Base-by-base conservation (phyloP, 2,888 invertebrate genomes). In the Cosmia trapezina region DNA sequence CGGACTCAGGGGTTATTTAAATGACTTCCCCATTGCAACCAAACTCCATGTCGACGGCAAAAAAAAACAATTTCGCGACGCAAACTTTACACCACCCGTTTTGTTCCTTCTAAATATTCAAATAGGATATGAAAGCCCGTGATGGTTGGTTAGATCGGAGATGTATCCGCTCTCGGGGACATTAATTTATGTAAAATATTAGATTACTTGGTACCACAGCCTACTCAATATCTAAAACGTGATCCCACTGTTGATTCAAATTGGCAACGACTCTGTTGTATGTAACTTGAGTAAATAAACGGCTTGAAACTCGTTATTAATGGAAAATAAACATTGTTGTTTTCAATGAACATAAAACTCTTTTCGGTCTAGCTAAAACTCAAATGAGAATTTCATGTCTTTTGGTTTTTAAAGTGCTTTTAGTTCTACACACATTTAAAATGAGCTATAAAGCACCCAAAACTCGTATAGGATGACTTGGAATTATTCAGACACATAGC, bases 171-270 rank as follows among this genome's bases (percentile, higher is more conserved):
- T 83, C 85, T 86, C 70, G 83, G 88, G 87, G 87, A 92, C 92
- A 90, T 92, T 94, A 94, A 94, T 94, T 94, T 93, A 93, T 93
- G 92, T 90, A 92, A 92, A 92, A 92, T 93, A 94, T 95, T 92
- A 91, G 89, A 93, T 94, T 94, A 94, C 94, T 89, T 84, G 85
- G 86, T 89, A 77, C 75, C 81, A 69, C 73, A 74, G 75, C 60
- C 75, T 76, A 91, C 91, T 90, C 92, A 89, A 93, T 94, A 93
- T 91, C 91, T 86, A 88, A 92, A 92, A 93, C 94, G 94, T 94
- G 94, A 94, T 91, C 90, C 89, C 88, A 92, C 90, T 94, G 91
- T 91, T 93, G 92, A 94, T 92, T 91, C 88, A 90, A 93, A 94
- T 92, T 91, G 89, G 83, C 87, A 85, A 89, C 83, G 90, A 91